These are phyloP conservation scores for Salvator merianae DNA, from an alignment of 2,113 vertebrate genomes.

Conservation along the genomic window DNA sequence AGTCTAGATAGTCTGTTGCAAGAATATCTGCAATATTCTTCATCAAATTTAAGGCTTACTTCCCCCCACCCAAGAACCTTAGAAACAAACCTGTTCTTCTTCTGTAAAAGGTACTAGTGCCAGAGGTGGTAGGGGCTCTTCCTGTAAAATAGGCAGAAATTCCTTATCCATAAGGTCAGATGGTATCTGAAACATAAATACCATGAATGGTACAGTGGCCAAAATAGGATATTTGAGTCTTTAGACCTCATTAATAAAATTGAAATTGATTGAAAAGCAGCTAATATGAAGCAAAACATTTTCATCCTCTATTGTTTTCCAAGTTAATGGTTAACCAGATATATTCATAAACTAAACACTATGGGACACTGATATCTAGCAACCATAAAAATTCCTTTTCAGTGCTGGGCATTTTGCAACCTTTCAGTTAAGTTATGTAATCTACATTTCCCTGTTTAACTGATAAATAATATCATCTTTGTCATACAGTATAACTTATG, in stretches of 20 bases:
- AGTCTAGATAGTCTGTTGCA: neutral
- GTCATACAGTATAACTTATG: too few relatives aligned
- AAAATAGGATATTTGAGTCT: neutral
- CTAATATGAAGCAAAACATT: neutral
- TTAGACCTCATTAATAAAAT: too few relatives aligned
- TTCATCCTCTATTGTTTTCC: neutral
- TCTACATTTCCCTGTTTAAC: neutral
- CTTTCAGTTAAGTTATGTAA: neutral
- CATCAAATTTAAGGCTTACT: neutral
- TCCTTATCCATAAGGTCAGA: constrained; percentile 98
- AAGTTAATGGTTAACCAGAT: neutral
- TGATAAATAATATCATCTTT: too few relatives aligned
- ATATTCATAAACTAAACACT: neutral
- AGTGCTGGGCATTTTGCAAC: neutral
- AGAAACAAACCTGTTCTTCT: constrained; percentile 91
- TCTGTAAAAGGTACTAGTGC: constrained; percentile 98
- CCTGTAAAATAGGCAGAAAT: constrained; percentile 96
- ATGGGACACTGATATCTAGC: neutral
- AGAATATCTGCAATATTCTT: neutral
- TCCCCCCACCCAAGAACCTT: neutral
- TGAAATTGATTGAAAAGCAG: too few relatives aligned
- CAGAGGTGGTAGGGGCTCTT: constrained; percentile 94
- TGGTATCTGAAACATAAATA: constrained; percentile 81
- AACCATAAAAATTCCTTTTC: neutral
- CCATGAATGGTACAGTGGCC: neutral